phyloP scores from a whole-genome alignment of 92 coral and sea anemone genomes.

The Zoanthus sociatus region DNA sequence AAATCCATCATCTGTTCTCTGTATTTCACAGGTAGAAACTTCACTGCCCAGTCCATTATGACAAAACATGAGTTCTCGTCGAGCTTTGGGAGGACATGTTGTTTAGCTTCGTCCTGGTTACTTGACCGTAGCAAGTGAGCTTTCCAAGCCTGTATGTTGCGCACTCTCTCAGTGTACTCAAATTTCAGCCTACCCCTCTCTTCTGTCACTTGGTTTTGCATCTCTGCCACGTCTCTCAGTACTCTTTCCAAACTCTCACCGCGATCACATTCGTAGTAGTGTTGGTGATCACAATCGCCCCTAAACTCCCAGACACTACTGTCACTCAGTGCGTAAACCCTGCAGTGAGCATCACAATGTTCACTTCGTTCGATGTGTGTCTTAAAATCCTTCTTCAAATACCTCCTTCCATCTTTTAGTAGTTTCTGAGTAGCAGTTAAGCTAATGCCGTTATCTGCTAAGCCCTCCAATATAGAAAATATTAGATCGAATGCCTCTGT shows the following conservation, averaged over 20 bases:
- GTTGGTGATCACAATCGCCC: too few species aligned
- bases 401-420: conserved; percentile 6
- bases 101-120: conserved; percentile 53
- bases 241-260: too few species aligned
- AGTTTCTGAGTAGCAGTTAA: background rate
- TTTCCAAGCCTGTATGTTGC: too few species aligned
- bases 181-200: too few species aligned
- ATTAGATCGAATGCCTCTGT: conserved; percentile 34
- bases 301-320: too few species aligned
- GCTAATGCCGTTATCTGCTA: conserved; percentile 22
- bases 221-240: too few species aligned
- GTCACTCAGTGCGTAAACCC: too few species aligned
- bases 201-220: too few species aligned
- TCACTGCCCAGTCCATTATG: conserved; percentile 30
- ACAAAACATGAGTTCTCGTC: conserved; percentile 51
- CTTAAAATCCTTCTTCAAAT: conserved; percentile 1
- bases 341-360: background rate
- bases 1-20: conserved; percentile 27
- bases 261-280: too few species aligned
- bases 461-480: conserved; percentile 4
- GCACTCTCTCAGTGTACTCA: too few species aligned
- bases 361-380: conserved; percentile 13
- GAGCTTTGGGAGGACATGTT: conserved; percentile 48
- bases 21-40: conserved; percentile 1
- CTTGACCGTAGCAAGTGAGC: too few species aligned